Conservation (phyloP, 2,113 vertebrate genomes). For the Anser brachyrhynchus region DNA sequence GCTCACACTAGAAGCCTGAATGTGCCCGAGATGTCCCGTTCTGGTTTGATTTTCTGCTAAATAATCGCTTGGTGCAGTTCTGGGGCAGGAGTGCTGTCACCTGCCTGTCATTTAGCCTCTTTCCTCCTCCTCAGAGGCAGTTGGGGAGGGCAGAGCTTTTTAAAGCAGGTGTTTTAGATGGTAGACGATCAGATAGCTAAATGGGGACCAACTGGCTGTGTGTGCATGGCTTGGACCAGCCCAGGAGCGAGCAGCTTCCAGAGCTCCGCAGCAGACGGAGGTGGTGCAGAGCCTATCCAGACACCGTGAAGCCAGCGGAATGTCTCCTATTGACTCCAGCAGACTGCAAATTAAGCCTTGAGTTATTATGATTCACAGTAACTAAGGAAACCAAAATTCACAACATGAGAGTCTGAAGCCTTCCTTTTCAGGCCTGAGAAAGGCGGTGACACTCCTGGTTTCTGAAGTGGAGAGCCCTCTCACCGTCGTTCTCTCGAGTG, state of each 20-base stretch:
- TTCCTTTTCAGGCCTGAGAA: conserved; percentile 14
- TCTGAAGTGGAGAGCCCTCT: not conserved
- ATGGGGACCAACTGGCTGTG: not conserved
- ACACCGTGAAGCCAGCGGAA: not conserved
- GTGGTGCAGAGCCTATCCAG: not conserved
- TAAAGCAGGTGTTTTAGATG: not conserved
- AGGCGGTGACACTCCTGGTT: not conserved
- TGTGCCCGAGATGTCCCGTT: not conserved
- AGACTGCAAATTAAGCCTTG: conserved; percentile 49
- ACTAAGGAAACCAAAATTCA: conserved; percentile 63
- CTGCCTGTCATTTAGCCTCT: not conserved
- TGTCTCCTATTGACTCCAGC: conserved; percentile 46
- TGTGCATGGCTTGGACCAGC: not conserved
- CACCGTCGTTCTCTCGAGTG: not conserved
- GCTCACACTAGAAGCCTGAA: not conserved
- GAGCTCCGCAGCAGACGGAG: not conserved
- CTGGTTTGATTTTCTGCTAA: not conserved
- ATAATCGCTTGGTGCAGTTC: not conserved
- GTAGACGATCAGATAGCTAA: not conserved
- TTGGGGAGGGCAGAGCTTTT: not conserved
- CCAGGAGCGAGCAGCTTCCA: not conserved
- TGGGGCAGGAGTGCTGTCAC: not conserved
- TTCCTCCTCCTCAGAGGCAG: not conserved
- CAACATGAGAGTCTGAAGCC: not conserved
- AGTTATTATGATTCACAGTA: conserved; percentile 52